Conservation (phyloP, 1,140 invertebrate genomes). For the Babylonia areolata region DNA sequence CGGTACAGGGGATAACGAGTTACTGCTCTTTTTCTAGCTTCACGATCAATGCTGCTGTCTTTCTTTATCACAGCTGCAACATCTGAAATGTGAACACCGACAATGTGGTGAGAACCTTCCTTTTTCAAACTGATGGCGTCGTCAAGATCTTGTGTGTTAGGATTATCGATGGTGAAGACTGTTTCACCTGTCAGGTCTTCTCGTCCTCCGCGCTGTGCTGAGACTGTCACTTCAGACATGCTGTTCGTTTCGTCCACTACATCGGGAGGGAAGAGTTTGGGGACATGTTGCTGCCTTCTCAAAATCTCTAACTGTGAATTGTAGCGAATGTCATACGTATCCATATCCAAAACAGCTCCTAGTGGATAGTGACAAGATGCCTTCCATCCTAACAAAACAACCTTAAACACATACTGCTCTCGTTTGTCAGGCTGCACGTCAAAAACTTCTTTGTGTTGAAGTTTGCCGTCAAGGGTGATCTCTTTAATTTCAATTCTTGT, state of each 20-base stretch:
- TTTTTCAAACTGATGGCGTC: conserved; percentile 89
- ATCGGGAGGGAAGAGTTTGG: conserved; percentile 20
- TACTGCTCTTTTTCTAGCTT: conserved; percentile 64
- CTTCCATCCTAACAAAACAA: conserved; percentile 53
- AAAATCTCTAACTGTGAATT: conserved; percentile 45
- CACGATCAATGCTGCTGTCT: conserved; percentile 60
- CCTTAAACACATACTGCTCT: conserved; percentile 53
- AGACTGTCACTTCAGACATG: neutral
- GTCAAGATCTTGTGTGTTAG: conserved; percentile 98
- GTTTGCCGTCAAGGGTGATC: conserved; percentile 28
- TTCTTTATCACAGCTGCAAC: conserved; percentile 65
- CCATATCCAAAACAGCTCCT: conserved; percentile 49
- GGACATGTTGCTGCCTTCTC: conserved; percentile 48
- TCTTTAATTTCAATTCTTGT: conserved; percentile 42
- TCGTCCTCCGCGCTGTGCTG: conserved; percentile 75
- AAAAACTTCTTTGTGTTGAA: conserved; percentile 39
- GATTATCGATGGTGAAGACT: conserved; percentile 98
- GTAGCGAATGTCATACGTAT: conserved; percentile 40
- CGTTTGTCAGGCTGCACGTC: conserved; percentile 44
- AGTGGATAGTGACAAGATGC: conserved; percentile 47
- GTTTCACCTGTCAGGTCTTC: conserved; percentile 75
- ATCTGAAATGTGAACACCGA: conserved; percentile 73
- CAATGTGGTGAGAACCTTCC: conserved; percentile 43
- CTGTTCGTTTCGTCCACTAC: conserved; percentile 5
- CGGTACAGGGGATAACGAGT: conserved; percentile 60